Evolutionary conservation across 2,888 invertebrate genomes (phyloP), one percentile per base, ranked within the genome.

Genomic region (Mesoligia furuncula): DNA sequence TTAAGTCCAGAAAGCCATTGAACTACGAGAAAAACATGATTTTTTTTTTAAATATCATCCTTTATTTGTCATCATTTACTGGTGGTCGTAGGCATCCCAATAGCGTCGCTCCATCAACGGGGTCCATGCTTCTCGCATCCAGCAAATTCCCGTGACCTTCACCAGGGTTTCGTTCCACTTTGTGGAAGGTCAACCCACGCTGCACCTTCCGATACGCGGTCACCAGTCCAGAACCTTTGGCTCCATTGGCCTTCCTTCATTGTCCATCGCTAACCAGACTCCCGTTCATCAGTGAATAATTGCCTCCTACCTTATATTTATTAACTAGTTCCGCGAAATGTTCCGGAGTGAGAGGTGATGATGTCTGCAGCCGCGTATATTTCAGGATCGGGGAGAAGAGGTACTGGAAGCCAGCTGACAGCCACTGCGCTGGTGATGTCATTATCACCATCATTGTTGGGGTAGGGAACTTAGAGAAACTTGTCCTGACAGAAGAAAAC

Each of bases 371-470:
- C 5, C 93, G 87, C 0, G 93, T 90, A 68, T 88, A 90, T 66
- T 91, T 90, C 62, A 93, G 20, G 5, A 93, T 84, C 0, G 94
- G 90, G 0, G 91, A 89, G 27, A 89, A 85, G 1, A 91, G 75
- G 39, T 88, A 92, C 31, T 89, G 75, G 0, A 91, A 54, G 4
- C 89, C 68, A 0, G 93, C 93, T 1, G 95, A 89, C 45, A 93
- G 77, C 95, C 95, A 95, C 71, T 95, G 94, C 2, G 93, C 81
- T 0, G 95, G 94, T 0, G 95, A 90, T 0, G 89, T 66, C 1
- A 93, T 45, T 0, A 94, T 31, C 0, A 80, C 84, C 73, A 91
- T 39, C 5, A 82, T 85, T 15, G 90, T 91, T 0, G 93, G 94
- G 0, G 89, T 90, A 0, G 95, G 94, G 70, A 91, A 94, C n/a